A percentile compares a stretch with the other conserved stretches of the same genome.
phyloP scores from a whole-genome alignment of 1,140 invertebrate genomes.

The Apis laboriosa region DNA sequence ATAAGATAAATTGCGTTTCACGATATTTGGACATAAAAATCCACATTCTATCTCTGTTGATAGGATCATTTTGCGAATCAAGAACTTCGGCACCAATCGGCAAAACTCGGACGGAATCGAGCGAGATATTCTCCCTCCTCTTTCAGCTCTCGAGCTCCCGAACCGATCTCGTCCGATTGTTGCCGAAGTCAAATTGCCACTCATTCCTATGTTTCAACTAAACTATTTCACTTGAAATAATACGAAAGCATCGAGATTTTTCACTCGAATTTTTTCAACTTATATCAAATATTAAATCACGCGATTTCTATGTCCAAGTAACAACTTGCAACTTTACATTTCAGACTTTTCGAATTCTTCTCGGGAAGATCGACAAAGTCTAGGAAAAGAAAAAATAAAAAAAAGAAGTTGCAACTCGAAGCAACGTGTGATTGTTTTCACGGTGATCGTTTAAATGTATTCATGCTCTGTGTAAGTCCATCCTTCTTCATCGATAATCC shows the following conservation, averaged over 20 bases:
- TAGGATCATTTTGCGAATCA: too few relatives aligned
- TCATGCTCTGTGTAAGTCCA: slow-evolving; percentile 46
- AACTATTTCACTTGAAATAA: not conserved
- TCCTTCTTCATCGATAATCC: not conserved
- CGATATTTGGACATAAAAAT: not conserved
- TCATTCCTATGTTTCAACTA: too few relatives aligned
- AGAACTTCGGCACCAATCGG: too few relatives aligned
- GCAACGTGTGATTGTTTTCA: too few relatives aligned
- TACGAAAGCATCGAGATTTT: not conserved
- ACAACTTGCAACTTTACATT: not conserved
- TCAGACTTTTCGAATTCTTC: not conserved
- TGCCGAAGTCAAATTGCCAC: too few relatives aligned
- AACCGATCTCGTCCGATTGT: too few relatives aligned
- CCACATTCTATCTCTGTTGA: too few relatives aligned
- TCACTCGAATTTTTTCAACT: not conserved
- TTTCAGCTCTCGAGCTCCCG: too few relatives aligned
- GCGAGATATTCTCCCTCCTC: too few relatives aligned
- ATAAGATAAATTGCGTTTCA: not conserved
- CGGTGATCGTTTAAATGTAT: slow-evolving; percentile 45
- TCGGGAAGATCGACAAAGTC: not conserved
- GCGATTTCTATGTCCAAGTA: not conserved
- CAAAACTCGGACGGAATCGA: too few relatives aligned
- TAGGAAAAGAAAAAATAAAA: not conserved
- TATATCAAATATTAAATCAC: not conserved
- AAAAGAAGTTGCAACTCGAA: too few relatives aligned